These are phyloP conservation scores for Myrmophylax atrothorax DNA, from an alignment of 2,113 vertebrate species.

Conservation along the genomic window DNA sequence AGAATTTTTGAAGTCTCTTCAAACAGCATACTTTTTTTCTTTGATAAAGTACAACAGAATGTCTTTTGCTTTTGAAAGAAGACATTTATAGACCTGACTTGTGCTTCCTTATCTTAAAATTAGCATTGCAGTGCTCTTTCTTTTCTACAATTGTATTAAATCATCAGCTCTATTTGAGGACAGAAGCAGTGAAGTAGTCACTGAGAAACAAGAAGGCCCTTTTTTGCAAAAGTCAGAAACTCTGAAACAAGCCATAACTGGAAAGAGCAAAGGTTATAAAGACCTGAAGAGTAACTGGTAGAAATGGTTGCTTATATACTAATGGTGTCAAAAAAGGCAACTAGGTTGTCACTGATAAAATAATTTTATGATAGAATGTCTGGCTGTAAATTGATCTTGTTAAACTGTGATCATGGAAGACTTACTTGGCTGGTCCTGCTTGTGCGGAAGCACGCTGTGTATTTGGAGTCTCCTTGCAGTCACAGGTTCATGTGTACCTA, in stretches of 20 bases:
- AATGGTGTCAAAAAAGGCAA: not conserved
- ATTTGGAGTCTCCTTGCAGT: not conserved
- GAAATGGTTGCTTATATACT: not conserved
- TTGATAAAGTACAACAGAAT: not conserved
- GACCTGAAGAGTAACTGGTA: not conserved
- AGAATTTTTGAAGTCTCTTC: slow-evolving; percentile 1
- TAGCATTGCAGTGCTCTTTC: not conserved
- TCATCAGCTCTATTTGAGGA: not conserved
- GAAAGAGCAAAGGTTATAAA: not conserved
- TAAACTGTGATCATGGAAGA: not conserved
- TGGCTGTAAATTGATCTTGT: not conserved
- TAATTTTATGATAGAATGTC: not conserved
- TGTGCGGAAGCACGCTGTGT: not conserved
- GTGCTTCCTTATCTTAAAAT: not conserved
- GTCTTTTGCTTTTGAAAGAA: not conserved
- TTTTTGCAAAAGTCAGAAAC: not conserved
- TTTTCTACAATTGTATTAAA: not conserved
- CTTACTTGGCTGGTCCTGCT: fast-evolving
- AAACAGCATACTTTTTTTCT: not conserved
- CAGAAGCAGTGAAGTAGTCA: not conserved
- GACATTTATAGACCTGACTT: not conserved
- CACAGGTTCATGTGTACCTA: not conserved
- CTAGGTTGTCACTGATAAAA: not conserved
- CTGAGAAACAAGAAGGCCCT: not conserved
- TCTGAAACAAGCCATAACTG: not conserved